These are phyloP conservation scores for Craterocephalus amniculus DNA, from an alignment of 2,797 vertebrate genomes.

Conservation along the genomic window DNA sequence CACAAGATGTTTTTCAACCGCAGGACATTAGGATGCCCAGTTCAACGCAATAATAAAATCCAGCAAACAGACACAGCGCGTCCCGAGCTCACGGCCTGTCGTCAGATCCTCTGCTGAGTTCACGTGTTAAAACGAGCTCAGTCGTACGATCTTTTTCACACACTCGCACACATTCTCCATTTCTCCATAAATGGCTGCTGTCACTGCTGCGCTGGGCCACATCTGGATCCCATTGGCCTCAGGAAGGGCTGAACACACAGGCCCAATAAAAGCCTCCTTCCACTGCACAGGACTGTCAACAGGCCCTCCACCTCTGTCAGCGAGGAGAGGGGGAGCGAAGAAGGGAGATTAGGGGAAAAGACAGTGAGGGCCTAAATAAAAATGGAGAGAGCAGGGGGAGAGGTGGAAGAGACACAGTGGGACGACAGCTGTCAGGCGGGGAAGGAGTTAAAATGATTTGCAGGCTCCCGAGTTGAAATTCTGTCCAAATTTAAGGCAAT, in stretches of 20 bases:
- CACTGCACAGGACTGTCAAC: conserved; percentile 61
- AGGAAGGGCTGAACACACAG: conserved; percentile 68
- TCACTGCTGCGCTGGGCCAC: conserved; percentile 60
- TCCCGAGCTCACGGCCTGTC: not conserved
- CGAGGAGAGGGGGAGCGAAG: not conserved
- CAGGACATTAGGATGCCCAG: not conserved
- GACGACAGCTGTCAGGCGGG: not conserved
- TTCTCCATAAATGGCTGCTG: conserved; percentile 69
- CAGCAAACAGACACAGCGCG: not conserved
- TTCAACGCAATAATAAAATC: not conserved
- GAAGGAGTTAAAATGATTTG: not conserved
- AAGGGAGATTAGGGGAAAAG: not conserved
- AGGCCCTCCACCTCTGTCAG: conserved; percentile 34
- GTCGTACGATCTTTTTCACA: conserved; percentile 28
- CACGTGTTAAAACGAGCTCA: conserved; percentile 22
- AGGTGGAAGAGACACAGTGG: not conserved
- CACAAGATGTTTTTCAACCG: not conserved
- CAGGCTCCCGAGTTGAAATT: not conserved
- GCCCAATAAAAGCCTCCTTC: conserved; percentile 69
- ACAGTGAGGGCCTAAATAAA: not conserved
- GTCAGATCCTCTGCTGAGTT: not conserved
- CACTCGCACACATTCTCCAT: conserved; percentile 13
- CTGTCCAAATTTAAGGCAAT: not conserved
- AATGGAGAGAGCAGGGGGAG: not conserved
- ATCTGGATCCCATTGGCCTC: conserved; percentile 76